A percentile compares a stretch with the other conserved stretches of the same genome.
Conservation (phyloP, 1,140 invertebrate species). For the Tetranychus cinnabarinus region DNA sequence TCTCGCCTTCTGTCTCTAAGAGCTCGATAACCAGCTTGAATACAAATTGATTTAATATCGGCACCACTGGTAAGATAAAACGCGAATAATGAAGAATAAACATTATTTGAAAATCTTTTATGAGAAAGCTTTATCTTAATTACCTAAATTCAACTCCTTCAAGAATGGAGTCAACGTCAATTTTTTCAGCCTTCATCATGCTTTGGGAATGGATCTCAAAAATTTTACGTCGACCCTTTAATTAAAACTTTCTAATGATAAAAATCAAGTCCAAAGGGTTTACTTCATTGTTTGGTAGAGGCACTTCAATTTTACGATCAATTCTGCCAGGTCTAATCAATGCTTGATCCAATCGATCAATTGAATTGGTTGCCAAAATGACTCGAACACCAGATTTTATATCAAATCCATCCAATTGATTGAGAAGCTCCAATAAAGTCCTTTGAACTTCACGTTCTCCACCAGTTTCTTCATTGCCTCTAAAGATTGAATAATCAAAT, state of each 20-base stretch:
- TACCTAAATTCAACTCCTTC: constrained; percentile 32
- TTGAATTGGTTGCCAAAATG: constrained; percentile 99
- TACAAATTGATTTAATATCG: no score
- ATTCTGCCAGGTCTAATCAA: constrained; percentile 88
- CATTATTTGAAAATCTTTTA: no score
- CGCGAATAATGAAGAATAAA: no score
- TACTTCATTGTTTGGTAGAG: not conserved
- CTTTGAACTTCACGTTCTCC: not conserved
- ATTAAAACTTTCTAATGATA: not conserved
- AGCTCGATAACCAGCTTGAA: no score
- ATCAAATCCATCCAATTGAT: constrained; percentile 92
- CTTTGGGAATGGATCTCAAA: constrained; percentile 86
- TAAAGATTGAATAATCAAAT: no score
- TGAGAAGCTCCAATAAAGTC: constrained; percentile 44
- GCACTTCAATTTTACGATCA: constrained; percentile 42
- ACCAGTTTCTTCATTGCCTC: not conserved
- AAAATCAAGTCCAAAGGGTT: not conserved
- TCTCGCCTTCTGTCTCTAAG: no score
- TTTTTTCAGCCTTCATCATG: constrained; percentile 98
- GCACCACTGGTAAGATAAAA: no score
- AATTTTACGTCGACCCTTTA: constrained; percentile 50
- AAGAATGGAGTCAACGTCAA: constrained; percentile 95
- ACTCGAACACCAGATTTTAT: constrained; percentile 88
- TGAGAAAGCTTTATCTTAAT: not conserved
- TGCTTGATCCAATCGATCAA: constrained; percentile 83